phyloP scores from a whole-genome alignment of 2,113 vertebrate genomes.

The Orientallactaga bullata region DNA sequence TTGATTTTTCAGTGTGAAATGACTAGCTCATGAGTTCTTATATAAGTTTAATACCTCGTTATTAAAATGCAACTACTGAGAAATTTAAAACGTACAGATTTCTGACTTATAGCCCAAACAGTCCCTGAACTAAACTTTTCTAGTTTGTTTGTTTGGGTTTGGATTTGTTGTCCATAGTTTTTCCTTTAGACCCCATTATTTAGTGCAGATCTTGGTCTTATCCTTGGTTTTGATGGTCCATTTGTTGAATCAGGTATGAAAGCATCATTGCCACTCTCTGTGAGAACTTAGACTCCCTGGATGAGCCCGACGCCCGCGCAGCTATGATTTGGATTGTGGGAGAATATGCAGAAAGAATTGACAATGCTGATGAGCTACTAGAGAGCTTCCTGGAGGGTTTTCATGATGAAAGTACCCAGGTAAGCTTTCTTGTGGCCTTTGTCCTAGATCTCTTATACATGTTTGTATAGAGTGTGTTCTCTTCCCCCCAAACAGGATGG shows the following conservation, averaged over 20 bases:
- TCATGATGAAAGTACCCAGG: slow-evolving; percentile 99
- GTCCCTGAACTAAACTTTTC: slow-evolving; percentile 24
- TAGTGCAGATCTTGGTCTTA: slow-evolving; percentile 7
- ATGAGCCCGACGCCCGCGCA: slow-evolving; percentile 97
- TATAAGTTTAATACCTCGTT: neutral
- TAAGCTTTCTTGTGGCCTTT: neutral
- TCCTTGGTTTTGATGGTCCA: neutral
- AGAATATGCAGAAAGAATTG: slow-evolving; percentile 98
- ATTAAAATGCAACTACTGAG: slow-evolving; percentile 38
- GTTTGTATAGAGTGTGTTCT: neutral
- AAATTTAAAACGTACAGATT: slow-evolving; percentile 38
- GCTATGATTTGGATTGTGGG: slow-evolving; percentile 99
- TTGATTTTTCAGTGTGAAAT: slow-evolving; percentile 26
- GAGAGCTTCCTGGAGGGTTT: slow-evolving; percentile 99
- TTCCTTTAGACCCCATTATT: neutral
- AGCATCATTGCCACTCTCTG: slow-evolving; percentile 99
- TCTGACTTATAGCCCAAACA: neutral
- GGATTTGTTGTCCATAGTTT: neutral
- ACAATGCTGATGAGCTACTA: slow-evolving; percentile 97
- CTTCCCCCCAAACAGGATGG: neutral
- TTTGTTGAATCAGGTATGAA: slow-evolving; percentile 91
- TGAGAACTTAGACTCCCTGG: slow-evolving; percentile 98
- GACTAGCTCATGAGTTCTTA: slow-evolving; percentile 18
- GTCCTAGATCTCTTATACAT: neutral
- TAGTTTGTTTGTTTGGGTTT: slow-evolving; percentile 16